Evolutionary conservation across 2,888 invertebrate genomes (phyloP).

Genomic region (Oegoconia quadripuncta): DNA sequence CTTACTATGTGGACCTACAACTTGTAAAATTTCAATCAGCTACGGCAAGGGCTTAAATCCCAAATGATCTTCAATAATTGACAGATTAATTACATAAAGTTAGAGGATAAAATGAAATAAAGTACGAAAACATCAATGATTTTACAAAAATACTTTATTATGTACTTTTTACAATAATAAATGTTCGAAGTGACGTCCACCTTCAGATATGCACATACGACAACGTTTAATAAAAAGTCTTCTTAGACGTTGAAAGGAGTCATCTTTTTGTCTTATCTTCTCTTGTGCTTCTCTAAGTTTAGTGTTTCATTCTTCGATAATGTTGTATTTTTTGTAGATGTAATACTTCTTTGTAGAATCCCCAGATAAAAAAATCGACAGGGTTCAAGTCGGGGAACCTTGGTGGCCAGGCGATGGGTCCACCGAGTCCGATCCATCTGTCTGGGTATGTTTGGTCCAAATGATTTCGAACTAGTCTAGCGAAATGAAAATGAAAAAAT

Average conservation of each 20-base stretch:
- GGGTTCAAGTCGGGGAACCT: slow-evolving; percentile 19
- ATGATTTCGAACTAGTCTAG: slow-evolving; percentile 3
- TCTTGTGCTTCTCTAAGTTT: background rate
- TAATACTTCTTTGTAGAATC: slow-evolving; percentile 9
- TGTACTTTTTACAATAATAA: background rate
- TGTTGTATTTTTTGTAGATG: background rate
- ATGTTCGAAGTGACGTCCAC: background rate
- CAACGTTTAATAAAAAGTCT: background rate
- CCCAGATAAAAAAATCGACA: slow-evolving; percentile 17
- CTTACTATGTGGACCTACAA: too few species aligned
- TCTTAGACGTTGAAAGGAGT: slow-evolving; percentile 2
- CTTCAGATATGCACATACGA: background rate
- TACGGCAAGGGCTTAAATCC: too few species aligned
- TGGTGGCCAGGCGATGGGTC: slow-evolving; percentile 16
- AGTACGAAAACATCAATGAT: too few species aligned
- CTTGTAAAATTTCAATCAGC: too few species aligned
- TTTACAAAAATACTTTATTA: too few species aligned
- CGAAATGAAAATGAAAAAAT: too few species aligned
- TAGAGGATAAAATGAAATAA: too few species aligned
- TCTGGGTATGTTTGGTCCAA: slow-evolving; percentile 11
- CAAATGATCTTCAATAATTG: too few species aligned
- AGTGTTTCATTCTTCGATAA: background rate
- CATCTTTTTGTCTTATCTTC: background rate
- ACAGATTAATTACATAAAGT: too few species aligned
- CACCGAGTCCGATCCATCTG: slow-evolving; percentile 22